phyloP scores from a whole-genome alignment of 2,797 vertebrate genomes.

The Coreius guichenoti region DNA sequence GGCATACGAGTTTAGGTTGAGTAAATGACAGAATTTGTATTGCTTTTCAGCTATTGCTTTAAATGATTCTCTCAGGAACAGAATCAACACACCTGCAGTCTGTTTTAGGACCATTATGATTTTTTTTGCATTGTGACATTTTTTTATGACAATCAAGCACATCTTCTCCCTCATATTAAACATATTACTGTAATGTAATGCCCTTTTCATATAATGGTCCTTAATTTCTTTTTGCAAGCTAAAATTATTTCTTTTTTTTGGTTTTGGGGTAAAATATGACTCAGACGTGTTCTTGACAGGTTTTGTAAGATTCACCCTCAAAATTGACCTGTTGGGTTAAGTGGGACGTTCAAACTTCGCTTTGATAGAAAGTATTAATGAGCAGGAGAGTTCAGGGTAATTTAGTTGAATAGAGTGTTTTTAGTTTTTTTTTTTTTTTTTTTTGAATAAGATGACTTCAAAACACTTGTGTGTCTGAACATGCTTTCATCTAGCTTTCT shows the following conservation, averaged over 20 bases:
- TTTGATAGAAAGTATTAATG: slow-evolving; percentile 41
- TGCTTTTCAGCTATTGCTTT: background rate
- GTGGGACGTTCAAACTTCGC: background rate
- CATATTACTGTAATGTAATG: background rate
- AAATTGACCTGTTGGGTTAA: background rate
- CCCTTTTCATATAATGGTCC: background rate
- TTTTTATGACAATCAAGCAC: no score
- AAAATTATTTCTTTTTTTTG: background rate
- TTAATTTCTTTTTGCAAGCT: background rate
- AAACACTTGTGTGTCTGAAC: slow-evolving; percentile 74
- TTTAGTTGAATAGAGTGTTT: slow-evolving; percentile 54
- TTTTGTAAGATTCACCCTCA: background rate
- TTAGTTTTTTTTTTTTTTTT: slow-evolving; percentile 69
- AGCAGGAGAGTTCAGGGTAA: slow-evolving; percentile 21
- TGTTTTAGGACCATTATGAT: background rate
- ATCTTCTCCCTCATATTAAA: background rate
- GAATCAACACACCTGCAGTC: background rate
- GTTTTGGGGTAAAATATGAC: background rate
- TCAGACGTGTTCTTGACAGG: background rate
- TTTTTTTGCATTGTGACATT: background rate
- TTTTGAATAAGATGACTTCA: slow-evolving; percentile 58
- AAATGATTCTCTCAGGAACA: background rate
- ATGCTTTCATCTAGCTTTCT: slow-evolving; percentile 62
- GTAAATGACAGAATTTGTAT: background rate
- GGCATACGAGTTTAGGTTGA: background rate